Conservation (phyloP, 2,797 vertebrate species). For the Pithecia hirsuta region DNA sequence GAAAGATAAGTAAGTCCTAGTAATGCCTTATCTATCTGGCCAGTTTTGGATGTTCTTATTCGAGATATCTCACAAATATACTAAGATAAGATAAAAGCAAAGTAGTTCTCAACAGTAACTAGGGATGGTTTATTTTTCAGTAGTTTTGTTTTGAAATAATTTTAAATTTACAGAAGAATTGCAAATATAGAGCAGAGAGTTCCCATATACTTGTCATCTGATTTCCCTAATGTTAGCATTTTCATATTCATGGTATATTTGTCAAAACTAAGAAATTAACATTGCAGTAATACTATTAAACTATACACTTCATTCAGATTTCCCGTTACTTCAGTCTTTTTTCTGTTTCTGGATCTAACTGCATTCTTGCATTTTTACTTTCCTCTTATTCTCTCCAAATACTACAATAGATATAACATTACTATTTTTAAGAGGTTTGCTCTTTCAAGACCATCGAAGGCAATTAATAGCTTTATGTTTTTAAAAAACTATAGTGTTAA, state of each 20-base stretch:
- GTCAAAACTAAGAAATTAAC: slow-evolving; percentile 33
- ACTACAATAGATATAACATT: background rate
- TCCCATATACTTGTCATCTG: background rate
- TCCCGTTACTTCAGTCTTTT: background rate
- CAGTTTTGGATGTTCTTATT: background rate
- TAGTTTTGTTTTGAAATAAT: slow-evolving; percentile 25
- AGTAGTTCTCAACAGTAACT: background rate
- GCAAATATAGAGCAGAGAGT: background rate
- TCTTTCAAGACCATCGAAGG: background rate
- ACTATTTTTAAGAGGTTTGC: slow-evolving; percentile 27
- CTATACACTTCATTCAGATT: slow-evolving; percentile 29
- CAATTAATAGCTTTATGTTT: background rate
- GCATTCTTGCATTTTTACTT: background rate
- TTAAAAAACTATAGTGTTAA: background rate
- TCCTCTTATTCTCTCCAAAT: slow-evolving; percentile 7
- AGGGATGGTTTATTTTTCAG: background rate
- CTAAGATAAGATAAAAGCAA: background rate
- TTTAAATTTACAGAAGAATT: slow-evolving; percentile 13
- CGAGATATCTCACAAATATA: background rate
- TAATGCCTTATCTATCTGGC: background rate
- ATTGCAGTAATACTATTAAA: background rate
- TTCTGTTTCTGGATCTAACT: background rate
- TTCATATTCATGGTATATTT: background rate
- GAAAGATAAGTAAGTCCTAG: background rate
- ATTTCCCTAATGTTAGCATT: slow-evolving; percentile 25